Conservation (phyloP, 2,888 invertebrate species). For the Anticlea derivata region DNA sequence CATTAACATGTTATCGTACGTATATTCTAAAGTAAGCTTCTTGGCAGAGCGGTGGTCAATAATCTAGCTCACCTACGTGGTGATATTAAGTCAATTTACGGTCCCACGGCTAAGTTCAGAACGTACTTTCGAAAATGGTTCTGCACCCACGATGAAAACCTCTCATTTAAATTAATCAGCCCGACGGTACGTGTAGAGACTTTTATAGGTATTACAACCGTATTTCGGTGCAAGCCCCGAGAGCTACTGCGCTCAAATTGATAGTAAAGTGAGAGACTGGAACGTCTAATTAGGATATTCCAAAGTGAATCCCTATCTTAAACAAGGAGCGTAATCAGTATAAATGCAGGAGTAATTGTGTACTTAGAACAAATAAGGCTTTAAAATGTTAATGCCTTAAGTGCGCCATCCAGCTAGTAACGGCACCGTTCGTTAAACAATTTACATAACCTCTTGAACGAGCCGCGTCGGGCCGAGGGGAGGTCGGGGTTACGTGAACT, state of each 20-base stretch:
- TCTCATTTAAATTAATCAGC: constrained; percentile 26
- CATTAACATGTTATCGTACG: too few species aligned
- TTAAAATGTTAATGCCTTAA: constrained; percentile 75
- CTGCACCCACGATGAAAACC: too few species aligned
- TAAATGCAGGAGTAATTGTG: constrained; percentile 74
- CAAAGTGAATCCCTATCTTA: constrained; percentile 44
- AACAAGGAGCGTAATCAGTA: constrained; percentile 59
- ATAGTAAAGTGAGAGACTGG: constrained; percentile 23
- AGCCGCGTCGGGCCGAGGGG: constrained; percentile 29
- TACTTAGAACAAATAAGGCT: constrained; percentile 71
- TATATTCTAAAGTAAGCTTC: too few species aligned
- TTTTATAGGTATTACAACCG: constrained; percentile 14
- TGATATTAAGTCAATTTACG: too few species aligned
- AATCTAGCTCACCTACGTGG: too few species aligned
- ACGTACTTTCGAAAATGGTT: too few species aligned
- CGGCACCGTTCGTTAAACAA: constrained; percentile 69
- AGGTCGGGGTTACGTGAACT: constrained; percentile 29
- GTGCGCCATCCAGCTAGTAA: constrained; percentile 65
- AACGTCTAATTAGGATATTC: constrained; percentile 63
- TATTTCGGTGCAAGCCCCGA: constrained; percentile 19
- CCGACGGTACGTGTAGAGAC: constrained; percentile 25
- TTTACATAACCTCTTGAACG: constrained; percentile 67
- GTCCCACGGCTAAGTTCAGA: too few species aligned
- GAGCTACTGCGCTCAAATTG: constrained; percentile 17
- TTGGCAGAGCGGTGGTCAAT: too few species aligned